Evolutionary conservation across 2,888 invertebrate genomes (phyloP).

Genomic region (Adelognathus sp.): DNA sequence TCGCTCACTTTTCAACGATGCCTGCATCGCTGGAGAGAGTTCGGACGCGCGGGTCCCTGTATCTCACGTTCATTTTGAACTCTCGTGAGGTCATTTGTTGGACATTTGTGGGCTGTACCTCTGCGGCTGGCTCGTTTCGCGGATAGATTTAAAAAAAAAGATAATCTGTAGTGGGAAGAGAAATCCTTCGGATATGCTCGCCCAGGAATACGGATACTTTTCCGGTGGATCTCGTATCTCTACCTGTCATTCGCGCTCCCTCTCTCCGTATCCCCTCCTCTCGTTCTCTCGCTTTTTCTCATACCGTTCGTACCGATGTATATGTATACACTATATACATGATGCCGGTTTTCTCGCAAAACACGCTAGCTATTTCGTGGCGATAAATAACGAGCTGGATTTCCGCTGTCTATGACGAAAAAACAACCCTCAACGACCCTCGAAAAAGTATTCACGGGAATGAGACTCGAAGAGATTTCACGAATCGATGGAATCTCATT

Average conservation of each 20-base stretch:
- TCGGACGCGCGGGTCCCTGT: background rate
- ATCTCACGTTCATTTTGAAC: background rate
- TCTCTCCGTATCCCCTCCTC: background rate
- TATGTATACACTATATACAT: background rate
- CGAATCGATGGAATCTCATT: background rate
- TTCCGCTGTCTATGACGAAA: constrained; percentile 32
- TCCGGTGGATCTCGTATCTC: background rate
- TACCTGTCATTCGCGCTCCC: no score
- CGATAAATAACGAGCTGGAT: constrained; percentile 48
- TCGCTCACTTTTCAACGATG: background rate
- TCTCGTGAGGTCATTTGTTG: background rate
- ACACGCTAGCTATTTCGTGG: constrained; percentile 16
- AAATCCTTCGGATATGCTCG: constrained; percentile 9
- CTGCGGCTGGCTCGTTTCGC: background rate
- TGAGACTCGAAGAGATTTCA: constrained; percentile 19
- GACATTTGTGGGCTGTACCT: background rate
- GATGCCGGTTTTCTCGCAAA: background rate
- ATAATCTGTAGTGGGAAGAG: constrained; percentile 25
- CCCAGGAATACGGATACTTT: background rate
- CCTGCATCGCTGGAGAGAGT: background rate
- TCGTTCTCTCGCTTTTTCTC: background rate
- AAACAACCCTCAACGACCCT: constrained; percentile 36
- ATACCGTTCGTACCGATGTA: background rate
- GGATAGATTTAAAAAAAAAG: constrained; percentile 30
- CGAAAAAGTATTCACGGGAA: constrained; percentile 22